Percentiles rank a stretch among this genome's conserved stretches.
Evolutionary conservation across 2,113 vertebrate species (phyloP).

Genomic region (Callipepla californica): DNA sequence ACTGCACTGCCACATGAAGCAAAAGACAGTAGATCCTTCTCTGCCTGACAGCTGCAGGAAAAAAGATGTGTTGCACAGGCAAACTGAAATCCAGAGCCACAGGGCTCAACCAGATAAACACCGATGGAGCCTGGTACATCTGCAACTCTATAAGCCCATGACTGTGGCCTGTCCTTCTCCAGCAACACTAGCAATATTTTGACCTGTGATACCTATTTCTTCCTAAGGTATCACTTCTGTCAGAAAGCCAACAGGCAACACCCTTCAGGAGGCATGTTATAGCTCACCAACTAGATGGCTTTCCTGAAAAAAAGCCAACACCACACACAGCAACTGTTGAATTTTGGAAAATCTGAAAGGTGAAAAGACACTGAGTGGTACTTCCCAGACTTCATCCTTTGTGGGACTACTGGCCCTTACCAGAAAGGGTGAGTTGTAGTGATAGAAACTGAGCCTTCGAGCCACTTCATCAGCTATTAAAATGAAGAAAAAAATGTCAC

Average conservation of each 20-base stretch:
- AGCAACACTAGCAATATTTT: background rate
- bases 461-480: background rate
- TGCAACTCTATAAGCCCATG: rapidly evolving
- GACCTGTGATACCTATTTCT: background rate
- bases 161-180: rapidly evolving
- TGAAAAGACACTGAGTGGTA: background rate
- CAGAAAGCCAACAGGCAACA: background rate
- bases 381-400: background rate
- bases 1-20: background rate
- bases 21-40: background rate
- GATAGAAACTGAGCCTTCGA: background rate
- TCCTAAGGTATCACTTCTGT: rapidly evolving
- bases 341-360: background rate
- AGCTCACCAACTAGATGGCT: background rate
- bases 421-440: background rate
- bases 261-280: too few relatives aligned
- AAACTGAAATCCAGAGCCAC: background rate
- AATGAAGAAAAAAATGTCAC: background rate
- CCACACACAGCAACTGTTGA: background rate
- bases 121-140: background rate
- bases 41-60: background rate
- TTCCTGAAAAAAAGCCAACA: background rate
- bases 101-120: background rate
- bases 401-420: background rate
- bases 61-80: background rate